Evolutionary conservation across 2,797 vertebrate genomes (phyloP), one percentile per base, ranked within the genome.

Genomic region (Poecilia picta): DNA sequence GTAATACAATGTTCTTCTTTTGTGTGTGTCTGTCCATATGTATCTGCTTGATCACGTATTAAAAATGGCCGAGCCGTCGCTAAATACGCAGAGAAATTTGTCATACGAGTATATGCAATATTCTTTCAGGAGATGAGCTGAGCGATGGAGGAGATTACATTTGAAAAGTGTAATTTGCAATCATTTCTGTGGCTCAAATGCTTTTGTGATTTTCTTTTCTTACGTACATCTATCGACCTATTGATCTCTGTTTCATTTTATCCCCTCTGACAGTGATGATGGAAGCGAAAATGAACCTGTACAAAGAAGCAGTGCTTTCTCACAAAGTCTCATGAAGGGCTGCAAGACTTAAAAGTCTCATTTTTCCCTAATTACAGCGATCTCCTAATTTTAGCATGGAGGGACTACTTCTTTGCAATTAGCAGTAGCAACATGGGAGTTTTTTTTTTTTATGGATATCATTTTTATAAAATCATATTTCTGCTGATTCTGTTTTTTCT

Each of bases 1-100:
- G 36, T 64, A 66, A 66, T 66, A 39, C 20, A 39, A 39, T 78
- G 72, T 33, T 64, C 73, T 16, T 59, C 46, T 45, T 41, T 45
- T 10, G 51, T 51, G 72, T 49, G 72, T 49, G 45, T 43, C 12
- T 78, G 33, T 78, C 23, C 47, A 20, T 59, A 25, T 46, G 59
- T 13, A 39, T 39, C 49, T 23, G 36, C 43, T 4, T 45, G 20
- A 41, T 64, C 36, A 66, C 23, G n/a, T 33, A 4, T 55, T 57
- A 59, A 68, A 59, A 57, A 73, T 59, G 41, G 28, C 36, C n/a
- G 12, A 62, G 25, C 28, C 15, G 2, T 59, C 12, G 18, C 16
- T 53, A 66, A 45, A 71, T 33, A 53, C 8, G 7, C 15, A 36
- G 43, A 33, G 18, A 33, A 8, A 46, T 23, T 47, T 47, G 11